Evolutionary conservation across 2,888 invertebrate genomes (phyloP), one percentile per base, ranked within the genome.

Genomic region (Patella pellucida): DNA sequence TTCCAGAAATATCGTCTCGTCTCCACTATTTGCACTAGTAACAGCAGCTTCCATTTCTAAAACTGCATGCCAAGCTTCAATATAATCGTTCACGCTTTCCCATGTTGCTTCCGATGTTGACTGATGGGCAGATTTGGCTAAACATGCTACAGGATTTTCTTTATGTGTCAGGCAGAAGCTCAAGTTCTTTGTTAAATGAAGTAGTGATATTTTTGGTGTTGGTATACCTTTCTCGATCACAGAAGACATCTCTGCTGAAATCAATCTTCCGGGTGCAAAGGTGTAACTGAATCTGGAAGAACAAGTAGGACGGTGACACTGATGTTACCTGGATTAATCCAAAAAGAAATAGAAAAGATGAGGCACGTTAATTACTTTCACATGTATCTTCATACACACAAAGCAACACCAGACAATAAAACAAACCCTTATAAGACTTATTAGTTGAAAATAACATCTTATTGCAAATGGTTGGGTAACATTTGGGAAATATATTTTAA

Each of bases 41-140:
- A 76, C 72, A 9, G 84, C 86, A 19, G 84, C 79, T 72, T 86
- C 84, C 86, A 86, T 86, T 54, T 80, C 77, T 11, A 84, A 75
- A 14, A 86, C 68, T 1, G 84, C 85, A 52, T 82, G 51, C 86
- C 86, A 85, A 27, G 76, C 78, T 14, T 76, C 75, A 2, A 82
- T 31, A 72, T 85, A 85, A 7, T 78, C 68, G 14, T 70, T 68
- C 2, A 77, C 68, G 41, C 54, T 69, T 0, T 70, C 27, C 68
- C 82, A 83, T 14, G 23, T 41, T 12, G 75, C 69, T 16, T 14
- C 62, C 4, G 75, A 74, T n/a, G 83, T 79, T 16, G 78, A 71
- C 12, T 68, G 72, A 16, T 81, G 81, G n/a, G 82, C 77, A 73
- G 81, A 83, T n/a, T 74, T 74, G n/a, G 77, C 72, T 12, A 86